Base-by-base conservation (phyloP, 2,888 invertebrate genomes). In the Andrena praecox region DNA sequence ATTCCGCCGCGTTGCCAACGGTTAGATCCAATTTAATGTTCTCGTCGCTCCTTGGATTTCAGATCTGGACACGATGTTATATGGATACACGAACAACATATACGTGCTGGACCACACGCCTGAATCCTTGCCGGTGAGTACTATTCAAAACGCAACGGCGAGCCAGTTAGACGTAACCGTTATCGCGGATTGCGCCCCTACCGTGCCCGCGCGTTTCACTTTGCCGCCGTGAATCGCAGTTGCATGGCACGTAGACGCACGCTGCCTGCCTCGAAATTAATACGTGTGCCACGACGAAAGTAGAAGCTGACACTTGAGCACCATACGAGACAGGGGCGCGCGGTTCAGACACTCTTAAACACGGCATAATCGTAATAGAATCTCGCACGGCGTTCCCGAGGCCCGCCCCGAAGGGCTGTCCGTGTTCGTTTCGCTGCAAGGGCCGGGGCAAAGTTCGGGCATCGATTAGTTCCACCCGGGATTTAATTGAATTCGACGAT, bases 51-150 rank as follows among this genome's bases (percentile, higher is more conserved):
- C 74, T 85, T 85, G 83, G 80, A 68, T 92, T 93, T 76, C 92
- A 93, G 93, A 93, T 90, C 90, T 93, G 86, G 93, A 93, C 90
- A 93, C 92, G 78, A 93, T 93, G 93, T 89, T 93, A 76, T 93
- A 93, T 87, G 93, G 93, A 79, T 93, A 93, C 87, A 93, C 93
- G 86, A 93, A 93, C 87, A 91, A 92, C 82, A 93, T 93, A 88
- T 93, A 93, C 80, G 93, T 93, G 59, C 83, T 93, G 90, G 93
- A 93, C 86, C 93, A 93, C 78, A 92, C 93, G 63, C 93, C 93
- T 8, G 93, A 93, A 82, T 91, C 93, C n/a, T 83, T 93, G 79
- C 91, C 93, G 88, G 93, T 93, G 89, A 90, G 93, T 89, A 85
- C 48, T 75, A 82, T 82, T 79, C 76, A 42, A 66, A 74, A 84